Base-by-base conservation (phyloP, 2,113 vertebrate species). In the Jaculus jaculus region DNA sequence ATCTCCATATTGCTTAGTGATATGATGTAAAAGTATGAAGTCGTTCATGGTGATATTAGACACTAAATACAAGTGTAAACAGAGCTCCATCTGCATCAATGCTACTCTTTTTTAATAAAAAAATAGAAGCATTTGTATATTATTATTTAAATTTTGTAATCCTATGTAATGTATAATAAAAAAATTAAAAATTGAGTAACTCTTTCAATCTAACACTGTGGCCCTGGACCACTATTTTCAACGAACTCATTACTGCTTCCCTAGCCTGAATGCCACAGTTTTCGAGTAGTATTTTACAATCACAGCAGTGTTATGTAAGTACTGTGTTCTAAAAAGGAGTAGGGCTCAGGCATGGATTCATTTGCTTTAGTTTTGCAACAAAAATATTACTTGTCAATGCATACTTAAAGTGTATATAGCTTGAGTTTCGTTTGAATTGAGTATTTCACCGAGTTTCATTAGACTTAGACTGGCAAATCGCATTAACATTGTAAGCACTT, bases 41-140 rank as follows among this genome's bases (percentile, higher is more conserved):
- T 81, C 30, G 88, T 73, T 93, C 7, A 68, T 58, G 16, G 34
- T 21, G 78, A 66, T 78, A 21, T 83, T 65, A 89, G 84, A 84
- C 21, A 86, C 42, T 74, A 79, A 77, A 92, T 84, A 92, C 30
- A 87, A 92, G 51, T 61, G 7, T 74, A 89, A 92, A 93, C 16
- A 51, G 2, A 42, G 16, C 12, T 65, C 74, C 34, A 71, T 0
- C 39, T 30, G 28, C 77, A 78, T 88, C 23, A 63, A 74, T 73
- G 72, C 9, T 90, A 21, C 34, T 58, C 10, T 92, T 75, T 37
- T 75, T 82, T 79, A 71, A 51, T 79, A 71, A 51, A 86, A 89
- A 37, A 32, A 63, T 9, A 54, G 16, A 63, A 7, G 1, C 54
- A 74, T 73, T 69, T 94, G 42, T 78, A 78, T 2, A 73, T 61